Evolutionary conservation across 2,888 invertebrate genomes (phyloP), one percentile per base, ranked within the genome.

Genomic region (Ctenicera cuprea): DNA sequence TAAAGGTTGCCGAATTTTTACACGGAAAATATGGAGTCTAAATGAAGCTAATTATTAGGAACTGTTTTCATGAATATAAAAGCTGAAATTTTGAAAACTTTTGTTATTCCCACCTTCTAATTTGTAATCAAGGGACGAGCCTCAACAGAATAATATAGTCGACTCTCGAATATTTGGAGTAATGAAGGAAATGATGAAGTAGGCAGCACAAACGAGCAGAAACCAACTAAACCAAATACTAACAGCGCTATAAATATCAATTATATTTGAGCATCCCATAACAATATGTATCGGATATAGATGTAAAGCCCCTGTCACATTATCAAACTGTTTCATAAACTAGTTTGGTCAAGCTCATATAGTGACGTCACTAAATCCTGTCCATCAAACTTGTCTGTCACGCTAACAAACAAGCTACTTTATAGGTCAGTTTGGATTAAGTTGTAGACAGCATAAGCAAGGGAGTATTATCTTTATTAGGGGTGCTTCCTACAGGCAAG

Each of bases 21-120:
- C 3, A 54, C 30, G 1, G 54, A 30, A 33, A 54, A 33, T 54
- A 14, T 33, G 7, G 5, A 30, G 8, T 22, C 12, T 14, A 48
- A 54, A 54, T 26, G 54, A 54, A 54, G 54, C 30, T 30, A 54
- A 54, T 54, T 54, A 54, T 54, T 33, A 54, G 14, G 12, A 14
- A 45, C 22, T n/a, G 54, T 33, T 33, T 33, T 11, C 50, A 14
- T 54, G 30, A 22, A 54, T 54, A 54, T 22, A 54, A 54, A 30
- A 30, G n/a, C 22, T 26, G 30, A 7, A 30, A 54, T 30, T 30
- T 54, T 54, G n/a, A 33, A 54, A 54, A 54, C 30, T 26, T 11
- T 7, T 26, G 50, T 26, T 20, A 12, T 22, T 12, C 22, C 22
- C 11, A 50, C 50, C 45, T 45, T 26, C 22, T 50, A 50, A 50